Base-by-base conservation (phyloP, 2,113 vertebrate genomes). In the Carlito syrichta region DNA sequence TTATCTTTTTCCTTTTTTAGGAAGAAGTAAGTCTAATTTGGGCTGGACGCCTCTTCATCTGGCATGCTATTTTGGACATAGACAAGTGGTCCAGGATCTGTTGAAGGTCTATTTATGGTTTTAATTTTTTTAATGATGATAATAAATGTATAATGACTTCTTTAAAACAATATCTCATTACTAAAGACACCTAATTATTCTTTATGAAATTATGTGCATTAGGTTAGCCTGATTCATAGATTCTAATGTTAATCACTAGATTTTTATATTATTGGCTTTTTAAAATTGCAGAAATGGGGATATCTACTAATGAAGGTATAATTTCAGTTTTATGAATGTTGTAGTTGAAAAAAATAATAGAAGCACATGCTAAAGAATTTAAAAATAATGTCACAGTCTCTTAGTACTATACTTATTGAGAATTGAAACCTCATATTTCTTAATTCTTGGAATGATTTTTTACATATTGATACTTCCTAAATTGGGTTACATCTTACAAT, bases 31-130 rank as follows among this genome's bases (percentile, higher is more conserved):
- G 94, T 98, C 98, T 95, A 99, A 98, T 71, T 94, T 98, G 92
- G 99, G 99, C 62, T 99, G 99, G 99, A 99, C 99, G 6, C 97
- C 99, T 58, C 99, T 99, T 95, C 99, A 99, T 77, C 98, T 99
- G 96, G 99, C 99, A 9, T 99, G 99, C 96, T 99, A 99, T 97
- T 99, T 99, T 95, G 99, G 99, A 95, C 99, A 99, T 97, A 98
- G 96, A 86, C 97, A 98, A 96, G 99, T 99, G 86, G 99, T 99
- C 68, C 99, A 99, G 91, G 99, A 99, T 98, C 97, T 99, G 63
- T 98, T 99, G 68, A 99, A 99, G 99, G 99, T 99, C 96, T 93
- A 19, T 82, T 81, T 95, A 73, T 95, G 48, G 32, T 60, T 96
- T 96, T 71, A 54, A 60, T 91, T 96, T 96, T n/a, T 90, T 94